phyloP scores from a whole-genome alignment of 2,888 invertebrate species.

The Maniola hyperantus region DNA sequence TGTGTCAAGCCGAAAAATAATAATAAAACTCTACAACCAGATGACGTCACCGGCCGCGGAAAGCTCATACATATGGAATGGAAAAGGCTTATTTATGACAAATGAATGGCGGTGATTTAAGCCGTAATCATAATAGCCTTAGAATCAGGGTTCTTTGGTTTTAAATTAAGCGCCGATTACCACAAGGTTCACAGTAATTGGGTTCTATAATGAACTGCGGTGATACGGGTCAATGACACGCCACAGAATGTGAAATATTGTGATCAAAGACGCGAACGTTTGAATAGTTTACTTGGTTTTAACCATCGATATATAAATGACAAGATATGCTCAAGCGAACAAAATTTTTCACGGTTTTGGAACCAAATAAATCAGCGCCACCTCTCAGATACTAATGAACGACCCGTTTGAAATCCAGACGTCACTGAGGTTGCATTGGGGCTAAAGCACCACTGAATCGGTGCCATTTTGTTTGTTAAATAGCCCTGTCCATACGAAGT shows the following conservation, averaged over 20 bases:
- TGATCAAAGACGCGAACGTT: constrained; percentile 6
- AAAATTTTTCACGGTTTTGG: no score
- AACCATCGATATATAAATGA: no score
- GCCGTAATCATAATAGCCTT: constrained; percentile 34
- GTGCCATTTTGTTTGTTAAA: no score
- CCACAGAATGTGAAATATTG: constrained; percentile 13
- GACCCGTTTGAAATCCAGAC: no score
- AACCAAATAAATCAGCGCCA: no score
- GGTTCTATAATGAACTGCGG: constrained; percentile 17
- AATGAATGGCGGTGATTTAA: constrained; percentile 38
- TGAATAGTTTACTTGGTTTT: not conserved
- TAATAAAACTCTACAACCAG: not conserved
- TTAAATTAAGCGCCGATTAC: constrained; percentile 22
- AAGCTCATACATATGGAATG: constrained; percentile 37
- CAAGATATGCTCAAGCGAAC: no score
- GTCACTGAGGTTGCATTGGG: no score
- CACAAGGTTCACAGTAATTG: constrained; percentile 25
- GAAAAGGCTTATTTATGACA: constrained; percentile 37
- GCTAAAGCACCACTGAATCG: no score
- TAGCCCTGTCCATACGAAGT: no score
- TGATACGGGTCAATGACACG: constrained; percentile 17
- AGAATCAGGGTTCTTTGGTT: constrained; percentile 34
- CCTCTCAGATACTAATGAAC: no score
- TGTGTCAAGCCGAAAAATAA: not conserved
- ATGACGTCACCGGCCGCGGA: constrained; percentile 25